Percentiles rank a stretch among this genome's conserved stretches.
Evolutionary conservation across 2,888 invertebrate species (phyloP).

Genomic region (Gari tellinella): DNA sequence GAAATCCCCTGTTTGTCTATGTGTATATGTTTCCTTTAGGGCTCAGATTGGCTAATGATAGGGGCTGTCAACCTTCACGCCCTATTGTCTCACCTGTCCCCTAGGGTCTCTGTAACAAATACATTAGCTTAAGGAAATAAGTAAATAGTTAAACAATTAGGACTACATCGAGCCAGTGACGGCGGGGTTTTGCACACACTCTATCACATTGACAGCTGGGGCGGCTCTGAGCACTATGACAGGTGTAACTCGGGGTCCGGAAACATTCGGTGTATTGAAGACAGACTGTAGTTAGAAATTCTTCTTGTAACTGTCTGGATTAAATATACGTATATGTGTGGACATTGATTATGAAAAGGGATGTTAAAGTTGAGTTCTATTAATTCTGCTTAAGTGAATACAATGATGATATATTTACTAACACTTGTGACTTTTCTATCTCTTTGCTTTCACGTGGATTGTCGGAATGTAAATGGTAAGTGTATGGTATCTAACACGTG

Average conservation of each 20-base stretch:
- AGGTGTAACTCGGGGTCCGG: no score
- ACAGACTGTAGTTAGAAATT: no score
- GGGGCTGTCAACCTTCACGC: constrained; percentile 7
- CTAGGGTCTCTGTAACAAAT: neutral
- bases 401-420: neutral
- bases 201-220: no score
- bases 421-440: constrained; percentile 12
- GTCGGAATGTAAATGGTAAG: constrained; percentile 31
- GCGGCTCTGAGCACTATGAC: no score
- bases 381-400: neutral
- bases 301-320: no score
- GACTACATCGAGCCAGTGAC: neutral
- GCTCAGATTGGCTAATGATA: constrained; percentile 4
- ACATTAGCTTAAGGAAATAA: neutral
- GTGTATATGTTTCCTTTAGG: neutral
- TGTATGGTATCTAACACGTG: neutral
- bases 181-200: neutral
- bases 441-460: constrained; percentile 27
- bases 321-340: no score
- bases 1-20: no score
- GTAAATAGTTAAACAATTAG: constrained; percentile 5
- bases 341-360: no score
- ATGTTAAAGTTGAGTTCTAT: no score
- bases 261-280: no score
- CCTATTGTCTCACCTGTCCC: neutral